A percentile compares a stretch with the other conserved stretches of the same genome.
These are phyloP conservation scores for Silurus lanzhouensis DNA, from an alignment of 2,797 vertebrate species.

Conservation along the genomic window DNA sequence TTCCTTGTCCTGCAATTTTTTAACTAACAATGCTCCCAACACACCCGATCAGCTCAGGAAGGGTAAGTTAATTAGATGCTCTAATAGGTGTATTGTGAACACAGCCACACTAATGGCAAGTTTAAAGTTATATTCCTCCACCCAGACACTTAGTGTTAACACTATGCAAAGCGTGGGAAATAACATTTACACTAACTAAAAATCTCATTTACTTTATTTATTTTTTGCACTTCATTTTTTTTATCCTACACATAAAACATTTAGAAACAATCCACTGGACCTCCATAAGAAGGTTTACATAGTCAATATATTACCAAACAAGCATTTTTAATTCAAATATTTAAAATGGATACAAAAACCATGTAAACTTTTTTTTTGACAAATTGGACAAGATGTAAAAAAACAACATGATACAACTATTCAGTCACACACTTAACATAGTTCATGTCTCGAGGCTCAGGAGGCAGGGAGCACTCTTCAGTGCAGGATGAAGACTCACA, in stretches of 20 bases:
- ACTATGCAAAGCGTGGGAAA: neutral
- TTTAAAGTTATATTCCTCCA: neutral
- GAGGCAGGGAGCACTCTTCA: conserved; percentile 61
- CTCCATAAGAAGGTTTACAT: neutral
- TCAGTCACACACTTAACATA: neutral
- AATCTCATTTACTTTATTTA: neutral
- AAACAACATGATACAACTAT: neutral
- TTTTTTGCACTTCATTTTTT: neutral
- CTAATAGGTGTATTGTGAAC: neutral
- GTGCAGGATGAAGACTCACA: conserved; percentile 74
- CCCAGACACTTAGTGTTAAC: neutral
- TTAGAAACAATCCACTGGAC: neutral
- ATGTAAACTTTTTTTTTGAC: conserved; percentile 7
- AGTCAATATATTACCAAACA: neutral
- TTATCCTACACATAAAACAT: neutral
- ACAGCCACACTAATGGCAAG: neutral
- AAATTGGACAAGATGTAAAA: conserved; percentile 20
- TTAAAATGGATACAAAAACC: conserved; percentile 14
- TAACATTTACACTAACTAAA: neutral
- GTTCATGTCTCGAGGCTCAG: conserved; percentile 55
- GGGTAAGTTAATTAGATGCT: neutral
- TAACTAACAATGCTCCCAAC: neutral
- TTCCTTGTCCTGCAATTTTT: neutral
- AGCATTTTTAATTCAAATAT: conserved; percentile 21
- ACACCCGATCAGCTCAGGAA: neutral